Base-by-base conservation (phyloP, 2,888 invertebrate genomes). In the Drosophila incognita region DNA sequence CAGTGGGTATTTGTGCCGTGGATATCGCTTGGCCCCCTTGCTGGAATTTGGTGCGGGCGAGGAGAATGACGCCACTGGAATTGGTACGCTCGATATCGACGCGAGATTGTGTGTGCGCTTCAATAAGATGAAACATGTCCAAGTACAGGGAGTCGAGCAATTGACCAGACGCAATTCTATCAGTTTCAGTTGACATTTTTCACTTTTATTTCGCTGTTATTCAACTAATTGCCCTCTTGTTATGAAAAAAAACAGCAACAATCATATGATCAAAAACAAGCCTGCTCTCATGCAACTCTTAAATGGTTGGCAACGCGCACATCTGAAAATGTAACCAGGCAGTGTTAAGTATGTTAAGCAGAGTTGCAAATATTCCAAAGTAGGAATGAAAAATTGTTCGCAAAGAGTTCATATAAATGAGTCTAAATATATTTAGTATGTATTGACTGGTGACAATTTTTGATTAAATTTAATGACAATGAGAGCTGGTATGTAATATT, bases 1-100 rank as follows among this genome's bases (percentile, higher is more conserved):
- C 96, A 0, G 95, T 95, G 7, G 93, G 93, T 49, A 97, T 94
- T 88, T 96, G 96, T 15, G 96, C 93, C 21, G 94, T 93, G 65
- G 96, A 95, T 8, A 97, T 95, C 11, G 95, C 95, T 81, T 95
- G 95, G 69, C 96, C 96, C 4, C 97, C 97, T 94, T 96, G 95
- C 57, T 97, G 96, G 83, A 97, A 97, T 59, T 97, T 94, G 4
- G 95, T 94, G 91, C 97, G 97, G 0, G 97, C 97, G 54, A 97
- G 92, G 0, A 91, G 74, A 42, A 91, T 79, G 8, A 85, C 70
- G 0, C 97, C 97, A 81, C 95, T 95, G 63, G 95, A 95, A 82
- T 96, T 95, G 56, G 94, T 93, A 13, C 94, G 94, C 93, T 97
- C 97, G 66, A 97, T 94, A 77, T 95, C 95, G 2, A 97, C 85